Evolutionary conservation across 2,888 invertebrate genomes (phyloP).

Genomic region (Dyspetes luteomarginatus): DNA sequence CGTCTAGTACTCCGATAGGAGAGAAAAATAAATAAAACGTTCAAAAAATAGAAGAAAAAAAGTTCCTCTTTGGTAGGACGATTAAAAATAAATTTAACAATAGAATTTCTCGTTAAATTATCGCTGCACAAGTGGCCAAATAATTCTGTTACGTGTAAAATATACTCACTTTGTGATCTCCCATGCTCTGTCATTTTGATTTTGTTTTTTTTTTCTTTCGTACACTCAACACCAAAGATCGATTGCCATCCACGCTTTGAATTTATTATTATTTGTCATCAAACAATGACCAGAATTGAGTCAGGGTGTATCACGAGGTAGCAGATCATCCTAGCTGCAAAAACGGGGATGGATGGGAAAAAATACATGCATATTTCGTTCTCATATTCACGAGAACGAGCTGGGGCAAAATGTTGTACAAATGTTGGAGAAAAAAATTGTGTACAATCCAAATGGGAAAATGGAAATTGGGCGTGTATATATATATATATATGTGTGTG

Average conservation of each 20-base stretch:
- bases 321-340: neutral
- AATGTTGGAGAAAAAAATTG: conserved; percentile 26
- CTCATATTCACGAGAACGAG: neutral
- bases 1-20: too few relatives aligned
- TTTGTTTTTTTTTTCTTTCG: neutral
- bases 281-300: neutral
- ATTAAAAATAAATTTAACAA: too few relatives aligned
- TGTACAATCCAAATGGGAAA: neutral
- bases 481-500: neutral
- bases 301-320: neutral
- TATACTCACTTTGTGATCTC: neutral
- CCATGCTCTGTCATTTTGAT: neutral
- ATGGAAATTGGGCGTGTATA: neutral
- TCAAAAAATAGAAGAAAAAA: too few relatives aligned
- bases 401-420: conserved; percentile 6
- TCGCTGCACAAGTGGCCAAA: too few relatives aligned
- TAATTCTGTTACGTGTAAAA: too few relatives aligned
- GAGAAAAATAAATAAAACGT: too few relatives aligned
- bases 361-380: neutral
- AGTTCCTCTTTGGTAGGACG: too few relatives aligned
- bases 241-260: neutral
- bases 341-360: neutral
- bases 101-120: too few relatives aligned
- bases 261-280: neutral
- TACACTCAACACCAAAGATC: neutral